Evolutionary conservation across 1,140 invertebrate species (phyloP).

Genomic region (Streblospio benedicti): DNA sequence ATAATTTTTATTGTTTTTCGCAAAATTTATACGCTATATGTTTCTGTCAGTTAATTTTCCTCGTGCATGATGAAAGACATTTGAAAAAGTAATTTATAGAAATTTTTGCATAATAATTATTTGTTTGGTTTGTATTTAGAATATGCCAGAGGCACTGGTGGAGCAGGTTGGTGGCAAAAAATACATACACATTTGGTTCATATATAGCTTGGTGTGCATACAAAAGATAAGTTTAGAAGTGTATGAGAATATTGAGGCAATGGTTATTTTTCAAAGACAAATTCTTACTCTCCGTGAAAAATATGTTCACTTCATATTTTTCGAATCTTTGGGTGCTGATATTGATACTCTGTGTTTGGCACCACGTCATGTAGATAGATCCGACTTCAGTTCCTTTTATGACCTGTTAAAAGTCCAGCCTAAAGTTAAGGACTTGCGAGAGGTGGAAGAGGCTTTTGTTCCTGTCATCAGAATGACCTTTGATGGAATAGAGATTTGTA

Average conservation of each 20-base stretch:
- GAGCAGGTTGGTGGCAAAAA: constrained; percentile 78
- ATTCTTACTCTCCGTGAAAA: constrained; percentile 3
- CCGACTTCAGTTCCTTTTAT: constrained; percentile 88
- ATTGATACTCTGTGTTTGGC: constrained; percentile 97
- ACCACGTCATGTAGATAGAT: constrained; percentile 84
- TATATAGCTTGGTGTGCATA: constrained; percentile 83
- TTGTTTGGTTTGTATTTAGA: too few relatives aligned
- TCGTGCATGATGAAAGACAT: too few relatives aligned
- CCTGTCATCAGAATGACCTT: constrained; percentile 99
- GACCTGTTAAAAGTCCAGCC: constrained; percentile 77
- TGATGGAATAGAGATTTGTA: constrained; percentile 77
- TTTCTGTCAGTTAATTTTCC: too few relatives aligned
- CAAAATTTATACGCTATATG: too few relatives aligned
- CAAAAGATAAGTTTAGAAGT: constrained; percentile 44
- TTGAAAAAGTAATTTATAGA: too few relatives aligned
- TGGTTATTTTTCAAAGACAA: too few relatives aligned
- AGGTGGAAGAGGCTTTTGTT: constrained; percentile 97
- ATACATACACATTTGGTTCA: constrained; percentile 98
- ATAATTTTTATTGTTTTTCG: too few relatives aligned
- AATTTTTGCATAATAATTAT: too few relatives aligned
- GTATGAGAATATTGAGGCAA: too few relatives aligned
- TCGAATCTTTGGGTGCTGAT: constrained; percentile 66
- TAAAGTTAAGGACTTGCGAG: constrained; percentile 74
- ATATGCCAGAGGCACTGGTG: constrained; percentile 40
- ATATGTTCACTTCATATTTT: constrained; percentile 32